These are phyloP conservation scores for Perccottus glenii DNA, from an alignment of 2,113 vertebrate species.

Conservation along the genomic window DNA sequence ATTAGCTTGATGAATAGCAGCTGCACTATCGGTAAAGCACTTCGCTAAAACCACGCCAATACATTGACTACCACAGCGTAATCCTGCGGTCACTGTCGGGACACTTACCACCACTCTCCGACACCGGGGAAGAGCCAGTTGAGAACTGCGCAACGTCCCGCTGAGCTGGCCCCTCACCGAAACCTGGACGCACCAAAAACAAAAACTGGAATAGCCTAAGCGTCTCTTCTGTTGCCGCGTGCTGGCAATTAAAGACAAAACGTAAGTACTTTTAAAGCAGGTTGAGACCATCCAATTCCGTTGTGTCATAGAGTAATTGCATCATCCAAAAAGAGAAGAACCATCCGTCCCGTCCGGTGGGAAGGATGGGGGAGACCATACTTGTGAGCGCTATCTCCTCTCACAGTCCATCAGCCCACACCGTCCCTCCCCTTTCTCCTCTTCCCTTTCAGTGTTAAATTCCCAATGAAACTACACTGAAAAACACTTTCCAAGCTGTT, in stretches of 20 bases:
- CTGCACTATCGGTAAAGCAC: neutral
- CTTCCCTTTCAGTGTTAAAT: constrained; percentile 34
- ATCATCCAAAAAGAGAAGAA: constrained; percentile 63
- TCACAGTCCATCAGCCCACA: constrained; percentile 64
- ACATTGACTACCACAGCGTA: neutral
- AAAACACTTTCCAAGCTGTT: constrained; percentile 48
- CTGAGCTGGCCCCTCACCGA: constrained; percentile 52
- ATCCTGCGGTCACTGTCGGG: neutral
- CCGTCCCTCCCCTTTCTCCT: constrained; percentile 68
- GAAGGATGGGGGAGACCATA: constrained; percentile 49
- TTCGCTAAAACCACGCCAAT: neutral
- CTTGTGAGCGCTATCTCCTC: constrained; percentile 63
- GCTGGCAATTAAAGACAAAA: constrained; percentile 17
- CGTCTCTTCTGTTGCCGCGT: constrained; percentile 5
- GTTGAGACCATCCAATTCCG: constrained; percentile 21
- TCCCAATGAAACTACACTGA: constrained; percentile 27
- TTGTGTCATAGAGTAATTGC: constrained; percentile 57
- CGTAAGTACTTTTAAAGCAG: constrained; percentile 2
- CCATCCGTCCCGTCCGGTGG: constrained; percentile 17
- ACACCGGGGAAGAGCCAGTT: constrained; percentile 23
- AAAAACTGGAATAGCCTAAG: neutral
- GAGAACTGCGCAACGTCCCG: constrained; percentile 53
- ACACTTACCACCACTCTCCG: constrained; percentile 51
- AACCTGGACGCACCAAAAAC: constrained; percentile 18
- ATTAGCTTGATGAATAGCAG: constrained; percentile 8